A percentile compares a stretch with the other conserved stretches of the same genome.
phyloP scores from a whole-genome alignment of 2,888 invertebrate genomes.

The Cephus spinipes region DNA sequence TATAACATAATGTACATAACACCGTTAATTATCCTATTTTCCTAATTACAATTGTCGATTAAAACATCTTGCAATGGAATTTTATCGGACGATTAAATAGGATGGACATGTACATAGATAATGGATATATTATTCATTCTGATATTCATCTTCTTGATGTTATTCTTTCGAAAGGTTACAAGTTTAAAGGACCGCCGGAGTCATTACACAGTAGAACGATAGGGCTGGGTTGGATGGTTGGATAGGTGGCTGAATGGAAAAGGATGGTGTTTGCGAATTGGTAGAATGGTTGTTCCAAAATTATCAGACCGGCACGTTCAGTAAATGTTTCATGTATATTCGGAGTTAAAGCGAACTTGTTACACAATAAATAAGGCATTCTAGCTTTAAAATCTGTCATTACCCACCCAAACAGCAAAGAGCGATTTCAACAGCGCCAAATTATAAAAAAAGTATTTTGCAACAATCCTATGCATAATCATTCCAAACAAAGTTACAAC shows the following conservation, averaged over 20 bases:
- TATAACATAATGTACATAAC: conserved; percentile 64
- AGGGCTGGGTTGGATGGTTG: conserved; percentile 17
- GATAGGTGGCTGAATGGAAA: conserved; percentile 12
- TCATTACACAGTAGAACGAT: neutral
- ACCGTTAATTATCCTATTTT: conserved; percentile 51
- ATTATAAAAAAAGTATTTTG: neutral
- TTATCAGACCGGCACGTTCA: conserved; percentile 52
- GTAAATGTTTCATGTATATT: conserved; percentile 29
- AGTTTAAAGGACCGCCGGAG: neutral
- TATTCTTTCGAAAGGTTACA: neutral
- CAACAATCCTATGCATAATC: neutral
- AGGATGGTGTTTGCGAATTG: conserved; percentile 31
- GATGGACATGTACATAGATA: conserved; percentile 55
- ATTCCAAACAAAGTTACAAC: neutral
- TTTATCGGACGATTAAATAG: conserved; percentile 58
- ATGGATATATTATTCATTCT: conserved; percentile 36
- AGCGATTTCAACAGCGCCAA: neutral
- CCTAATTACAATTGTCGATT: conserved; percentile 58
- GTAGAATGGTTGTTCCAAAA: conserved; percentile 46
- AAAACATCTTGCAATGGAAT: conserved; percentile 55
- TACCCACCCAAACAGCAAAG: conserved; percentile 25
- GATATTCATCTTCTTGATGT: neutral
- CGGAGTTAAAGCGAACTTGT: conserved; percentile 22
- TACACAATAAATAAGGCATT: conserved; percentile 40
- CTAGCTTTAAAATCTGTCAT: conserved; percentile 24